These are phyloP conservation scores for Puffinus mauretanicus DNA, from an alignment of 2,113 vertebrate species.

Conservation along the genomic window DNA sequence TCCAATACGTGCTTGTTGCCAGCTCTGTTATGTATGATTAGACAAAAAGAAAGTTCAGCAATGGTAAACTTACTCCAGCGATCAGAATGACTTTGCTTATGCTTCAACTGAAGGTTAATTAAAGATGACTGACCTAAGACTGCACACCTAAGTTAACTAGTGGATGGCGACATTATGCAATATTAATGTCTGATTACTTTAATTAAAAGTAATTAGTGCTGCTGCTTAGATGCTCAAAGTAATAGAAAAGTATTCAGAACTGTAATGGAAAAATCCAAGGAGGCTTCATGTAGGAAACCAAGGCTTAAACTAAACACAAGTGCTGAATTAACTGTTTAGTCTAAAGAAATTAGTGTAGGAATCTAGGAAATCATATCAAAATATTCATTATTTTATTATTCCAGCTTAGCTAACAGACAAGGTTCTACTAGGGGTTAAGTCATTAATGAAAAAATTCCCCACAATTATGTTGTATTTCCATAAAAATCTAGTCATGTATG, in stretches of 20 bases:
- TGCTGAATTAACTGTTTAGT: neutral
- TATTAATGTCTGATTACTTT: conserved; percentile 15
- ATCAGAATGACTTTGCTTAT: neutral
- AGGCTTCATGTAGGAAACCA: neutral
- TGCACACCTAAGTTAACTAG: neutral
- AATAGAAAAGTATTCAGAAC: neutral
- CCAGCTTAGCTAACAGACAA: neutral
- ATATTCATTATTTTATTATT: neutral
- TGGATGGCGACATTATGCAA: neutral
- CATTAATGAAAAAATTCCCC: neutral
- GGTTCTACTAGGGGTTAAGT: neutral
- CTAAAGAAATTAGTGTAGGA: neutral
- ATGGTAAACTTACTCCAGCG: neutral
- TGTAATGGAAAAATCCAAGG: neutral
- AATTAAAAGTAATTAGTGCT: conserved; percentile 16
- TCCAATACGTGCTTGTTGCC: neutral
- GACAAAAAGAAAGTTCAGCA: neutral
- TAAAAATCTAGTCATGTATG: neutral
- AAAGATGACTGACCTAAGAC: neutral
- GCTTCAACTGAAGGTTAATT: neutral
- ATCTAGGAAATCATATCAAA: neutral
- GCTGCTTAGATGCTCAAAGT: neutral
- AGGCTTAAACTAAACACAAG: neutral
- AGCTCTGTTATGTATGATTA: neutral
- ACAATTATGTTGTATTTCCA: neutral